Evolutionary conservation across 2,113 vertebrate genomes (phyloP).

Genomic region (Corydoras maculifer): DNA sequence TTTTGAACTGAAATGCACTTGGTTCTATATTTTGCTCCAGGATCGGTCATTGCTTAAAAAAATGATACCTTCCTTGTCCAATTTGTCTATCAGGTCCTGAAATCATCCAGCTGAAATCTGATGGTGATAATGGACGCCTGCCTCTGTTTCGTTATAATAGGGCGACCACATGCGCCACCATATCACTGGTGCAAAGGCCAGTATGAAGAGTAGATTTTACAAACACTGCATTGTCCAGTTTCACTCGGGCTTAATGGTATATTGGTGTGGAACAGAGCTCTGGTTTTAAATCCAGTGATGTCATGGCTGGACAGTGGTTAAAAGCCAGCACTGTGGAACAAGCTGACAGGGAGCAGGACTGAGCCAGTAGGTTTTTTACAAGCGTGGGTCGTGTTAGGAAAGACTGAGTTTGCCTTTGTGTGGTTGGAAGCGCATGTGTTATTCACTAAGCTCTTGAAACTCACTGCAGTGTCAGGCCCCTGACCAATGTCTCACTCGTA

Average conservation of each 20-base stretch:
- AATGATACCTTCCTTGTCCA: too few relatives aligned
- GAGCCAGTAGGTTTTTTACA: conserved; percentile 8
- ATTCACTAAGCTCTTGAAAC: background rate
- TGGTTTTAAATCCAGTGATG: conserved; percentile 16
- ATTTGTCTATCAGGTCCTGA: too few relatives aligned
- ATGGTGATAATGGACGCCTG: too few relatives aligned
- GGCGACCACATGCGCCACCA: too few relatives aligned
- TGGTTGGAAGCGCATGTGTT: background rate
- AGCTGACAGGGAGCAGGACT: background rate
- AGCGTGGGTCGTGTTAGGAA: conserved; percentile 13
- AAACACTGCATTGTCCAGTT: background rate
- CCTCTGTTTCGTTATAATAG: too few relatives aligned
- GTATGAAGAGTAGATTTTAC: background rate
- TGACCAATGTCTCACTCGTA: too few relatives aligned
- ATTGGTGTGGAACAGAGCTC: conserved; percentile 18
- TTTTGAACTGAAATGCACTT: too few relatives aligned
- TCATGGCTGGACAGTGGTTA: conserved; percentile 14
- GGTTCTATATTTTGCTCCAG: too few relatives aligned
- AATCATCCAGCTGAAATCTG: too few relatives aligned
- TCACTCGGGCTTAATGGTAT: conserved; percentile 10
- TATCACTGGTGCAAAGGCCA: too few relatives aligned
- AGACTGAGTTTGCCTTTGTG: background rate
- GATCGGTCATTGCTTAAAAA: too few relatives aligned
- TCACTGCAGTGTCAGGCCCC: too few relatives aligned
- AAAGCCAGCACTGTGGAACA: conserved; percentile 27